Base-by-base conservation (phyloP, 2,113 vertebrate species). In the Stictonetta naevosa region DNA sequence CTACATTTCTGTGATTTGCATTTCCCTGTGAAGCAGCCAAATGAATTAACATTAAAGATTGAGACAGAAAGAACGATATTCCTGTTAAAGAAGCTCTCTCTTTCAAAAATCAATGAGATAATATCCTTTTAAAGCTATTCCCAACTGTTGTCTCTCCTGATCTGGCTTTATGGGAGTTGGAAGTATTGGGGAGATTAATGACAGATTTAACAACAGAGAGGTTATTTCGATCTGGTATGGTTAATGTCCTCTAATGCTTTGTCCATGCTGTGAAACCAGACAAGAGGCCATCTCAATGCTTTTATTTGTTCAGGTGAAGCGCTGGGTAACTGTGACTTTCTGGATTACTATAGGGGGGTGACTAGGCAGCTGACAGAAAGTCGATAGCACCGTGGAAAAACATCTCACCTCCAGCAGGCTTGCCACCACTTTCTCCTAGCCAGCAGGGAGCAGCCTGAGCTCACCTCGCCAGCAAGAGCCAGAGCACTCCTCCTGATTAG, bases 101-200 rank as follows among this genome's bases (percentile, higher is more conserved):
- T 79, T 92, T 94, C 68, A 1, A 85, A 96, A 97, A 95, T 97
- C 95, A 96, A 33, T 96, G 92, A 78, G 87, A 91, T 94, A 95
- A 93, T 90, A 92, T 60, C 83, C 78, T 95, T 96, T 93, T 52
- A 96, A 96, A 95, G 88, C 86, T 91, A 83, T 87, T 94, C 93
- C 88, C 77, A 91, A 6, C 83, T 62, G 86, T 55, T 3, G 0
- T 38, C 34, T 90, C 79, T 96, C 72, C 72, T 86, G 90, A 91
- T 94, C 84, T 93, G 84, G 42, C 89, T 96, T 94, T 91, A 84
- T 88, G 78, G 91, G 93, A 93, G 84, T n/a, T 75, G 88, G 66
- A 85, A 66, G 73, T 66, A 62, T 77, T 29, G 90, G 73, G 75
- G 77, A 93, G 83, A 89, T 95, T 95, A 97, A 95, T 88, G 74